These are phyloP conservation scores for Marasmarcha lunaedactyla DNA, from an alignment of 2,888 invertebrate genomes.

Conservation along the genomic window DNA sequence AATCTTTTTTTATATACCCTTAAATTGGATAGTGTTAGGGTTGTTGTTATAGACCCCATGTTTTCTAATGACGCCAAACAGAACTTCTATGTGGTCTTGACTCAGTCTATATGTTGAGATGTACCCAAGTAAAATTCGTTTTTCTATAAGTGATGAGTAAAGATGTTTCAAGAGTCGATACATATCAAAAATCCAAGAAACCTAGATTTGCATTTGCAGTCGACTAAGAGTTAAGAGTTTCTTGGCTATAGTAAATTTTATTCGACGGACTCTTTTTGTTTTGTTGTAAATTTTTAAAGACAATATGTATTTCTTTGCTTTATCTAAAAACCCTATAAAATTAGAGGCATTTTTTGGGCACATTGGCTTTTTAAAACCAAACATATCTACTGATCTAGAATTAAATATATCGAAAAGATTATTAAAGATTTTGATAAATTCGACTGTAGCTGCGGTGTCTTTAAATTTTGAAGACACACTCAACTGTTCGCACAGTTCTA, in stretches of 20 bases:
- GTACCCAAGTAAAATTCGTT: conserved; percentile 5
- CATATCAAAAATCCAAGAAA: conserved; percentile 2
- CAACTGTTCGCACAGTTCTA: background rate
- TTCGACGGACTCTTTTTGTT: conserved; percentile 4
- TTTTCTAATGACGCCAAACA: conserved; percentile 10
- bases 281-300: too few relatives aligned
- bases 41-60: conserved; percentile 13
- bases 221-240: too few relatives aligned
- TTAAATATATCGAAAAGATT: conserved; percentile 9
- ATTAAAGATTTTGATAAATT: conserved; percentile 14
- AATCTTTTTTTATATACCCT: conserved; percentile 4
- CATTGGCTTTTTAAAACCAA: too few relatives aligned
- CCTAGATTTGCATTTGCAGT: conserved; percentile 1
- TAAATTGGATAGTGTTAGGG: conserved; percentile 7
- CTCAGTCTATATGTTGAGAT: conserved; percentile 14
- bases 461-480: conserved; percentile 2
- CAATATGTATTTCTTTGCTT: too few relatives aligned
- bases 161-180: background rate
- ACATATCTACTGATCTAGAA: too few relatives aligned
- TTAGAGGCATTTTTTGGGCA: too few relatives aligned
- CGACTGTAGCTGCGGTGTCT: conserved; percentile 8
- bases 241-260: conserved; percentile 1
- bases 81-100: conserved; percentile 13
- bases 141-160: conserved; percentile 1
- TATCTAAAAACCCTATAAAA: too few relatives aligned